Evolutionary conservation across 2,113 vertebrate species (phyloP).

Genomic region (Chaetodon trifascialis): DNA sequence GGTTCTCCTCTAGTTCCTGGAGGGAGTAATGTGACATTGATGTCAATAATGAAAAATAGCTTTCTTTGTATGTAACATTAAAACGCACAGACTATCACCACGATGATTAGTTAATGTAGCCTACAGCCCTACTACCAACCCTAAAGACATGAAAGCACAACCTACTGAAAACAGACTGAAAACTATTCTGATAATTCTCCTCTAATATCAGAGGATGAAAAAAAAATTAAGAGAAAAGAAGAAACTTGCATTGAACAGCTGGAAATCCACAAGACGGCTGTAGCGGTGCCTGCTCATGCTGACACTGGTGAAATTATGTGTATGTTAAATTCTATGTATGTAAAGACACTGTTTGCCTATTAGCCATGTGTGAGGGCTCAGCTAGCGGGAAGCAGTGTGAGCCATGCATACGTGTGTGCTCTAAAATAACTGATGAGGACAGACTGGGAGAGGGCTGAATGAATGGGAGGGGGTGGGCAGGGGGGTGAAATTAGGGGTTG

Average conservation of each 20-base stretch:
- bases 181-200: not conserved
- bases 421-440: conserved; percentile 37
- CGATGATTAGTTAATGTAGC: not conserved
- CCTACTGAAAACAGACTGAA: not conserved
- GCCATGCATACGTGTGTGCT: conserved; percentile 24
- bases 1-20: conserved; percentile 96
- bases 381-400: conserved; percentile 22
- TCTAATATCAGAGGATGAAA: not conserved
- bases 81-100: not conserved
- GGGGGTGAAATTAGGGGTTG: conserved; percentile 47
- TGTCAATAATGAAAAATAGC: not conserved
- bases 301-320: not conserved
- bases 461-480: conserved; percentile 25
- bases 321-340: conserved; percentile 20
- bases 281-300: conserved; percentile 67
- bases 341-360: conserved; percentile 5
- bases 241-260: conserved; percentile 78
- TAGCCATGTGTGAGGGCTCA: conserved; percentile 16
- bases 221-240: conserved; percentile 3
- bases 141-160: not conserved
- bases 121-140: not conserved
- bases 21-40: conserved; percentile 42
- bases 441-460: conserved; percentile 19
- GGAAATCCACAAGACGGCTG: conserved; percentile 61
- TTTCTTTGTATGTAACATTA: not conserved